A percentile compares a stretch with the other conserved stretches of the same genome.
These are phyloP conservation scores for Gymnothorax javanicus DNA, from an alignment of 2,797 vertebrate species.

Conservation along the genomic window DNA sequence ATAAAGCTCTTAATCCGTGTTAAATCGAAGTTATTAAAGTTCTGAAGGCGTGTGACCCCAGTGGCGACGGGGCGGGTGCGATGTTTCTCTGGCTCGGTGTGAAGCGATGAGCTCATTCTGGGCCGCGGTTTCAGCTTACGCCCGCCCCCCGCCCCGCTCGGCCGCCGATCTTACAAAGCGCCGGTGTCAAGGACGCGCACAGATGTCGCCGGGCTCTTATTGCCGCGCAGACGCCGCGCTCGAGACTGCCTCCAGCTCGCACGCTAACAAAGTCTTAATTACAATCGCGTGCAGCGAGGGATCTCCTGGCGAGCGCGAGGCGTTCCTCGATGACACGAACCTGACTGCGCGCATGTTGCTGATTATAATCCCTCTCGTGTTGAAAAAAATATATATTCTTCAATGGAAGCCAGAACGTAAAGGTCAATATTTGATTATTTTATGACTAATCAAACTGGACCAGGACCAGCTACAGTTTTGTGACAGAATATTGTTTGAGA, in stretches of 20 bases:
- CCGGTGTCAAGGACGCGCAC: neutral
- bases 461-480: neutral
- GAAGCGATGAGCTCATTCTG: neutral
- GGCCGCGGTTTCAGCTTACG: neutral
- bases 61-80: neutral
- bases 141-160: neutral
- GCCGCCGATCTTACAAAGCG: neutral
- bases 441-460: neutral
- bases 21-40: neutral
- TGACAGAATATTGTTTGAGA: neutral
- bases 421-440: neutral
- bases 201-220: neutral
- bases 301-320: neutral
- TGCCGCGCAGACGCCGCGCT: neutral
- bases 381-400: neutral
- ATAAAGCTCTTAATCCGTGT: neutral
- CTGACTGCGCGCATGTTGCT: neutral
- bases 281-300: neutral
- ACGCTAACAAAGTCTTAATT: neutral
- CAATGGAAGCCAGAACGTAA: neutral
- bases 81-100: neutral
- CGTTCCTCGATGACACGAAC: neutral
- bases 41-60: neutral
- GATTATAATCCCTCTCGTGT: neutral
- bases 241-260: neutral